Conservation (phyloP, 2,888 invertebrate species). For the Tachina lurida region DNA sequence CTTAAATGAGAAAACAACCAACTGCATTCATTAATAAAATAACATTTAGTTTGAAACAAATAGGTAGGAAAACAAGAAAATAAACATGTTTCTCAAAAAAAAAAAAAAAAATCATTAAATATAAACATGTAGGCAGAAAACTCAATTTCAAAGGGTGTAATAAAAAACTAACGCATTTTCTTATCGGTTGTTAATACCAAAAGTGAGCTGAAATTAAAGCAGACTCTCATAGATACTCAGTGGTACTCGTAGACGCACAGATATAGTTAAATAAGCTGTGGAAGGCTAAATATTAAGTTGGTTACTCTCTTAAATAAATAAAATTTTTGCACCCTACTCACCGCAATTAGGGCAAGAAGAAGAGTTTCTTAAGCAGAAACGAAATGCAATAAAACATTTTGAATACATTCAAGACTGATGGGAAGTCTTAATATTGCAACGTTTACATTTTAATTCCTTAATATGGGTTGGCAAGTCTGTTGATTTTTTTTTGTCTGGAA, state of each 20-base stretch:
- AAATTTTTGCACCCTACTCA: slow-evolving; percentile 33
- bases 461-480: no score
- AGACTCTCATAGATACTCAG: neutral
- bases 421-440: no score
- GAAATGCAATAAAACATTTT: no score
- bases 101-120: slow-evolving; percentile 12
- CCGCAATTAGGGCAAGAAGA: no score
- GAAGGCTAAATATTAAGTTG: slow-evolving; percentile 5
- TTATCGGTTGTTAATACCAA: slow-evolving; percentile 57
- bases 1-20: slow-evolving; percentile 18
- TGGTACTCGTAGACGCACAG: neutral
- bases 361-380: no score
- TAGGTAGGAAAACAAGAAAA: slow-evolving; percentile 44
- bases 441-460: no score
- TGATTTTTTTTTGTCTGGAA: no score
- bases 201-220: slow-evolving; percentile 18
- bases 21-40: slow-evolving; percentile 53
- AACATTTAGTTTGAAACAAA: slow-evolving; percentile 21
- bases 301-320: slow-evolving; percentile 61
- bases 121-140: slow-evolving; percentile 42
- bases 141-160: slow-evolving; percentile 49
- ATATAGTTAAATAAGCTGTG: slow-evolving; percentile 1
- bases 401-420: no score
- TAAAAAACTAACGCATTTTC: slow-evolving; percentile 60
- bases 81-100: slow-evolving; percentile 48